Conservation (phyloP, 53 echinoderm and acorn worm species). For the Actinopyga echinites region DNA sequence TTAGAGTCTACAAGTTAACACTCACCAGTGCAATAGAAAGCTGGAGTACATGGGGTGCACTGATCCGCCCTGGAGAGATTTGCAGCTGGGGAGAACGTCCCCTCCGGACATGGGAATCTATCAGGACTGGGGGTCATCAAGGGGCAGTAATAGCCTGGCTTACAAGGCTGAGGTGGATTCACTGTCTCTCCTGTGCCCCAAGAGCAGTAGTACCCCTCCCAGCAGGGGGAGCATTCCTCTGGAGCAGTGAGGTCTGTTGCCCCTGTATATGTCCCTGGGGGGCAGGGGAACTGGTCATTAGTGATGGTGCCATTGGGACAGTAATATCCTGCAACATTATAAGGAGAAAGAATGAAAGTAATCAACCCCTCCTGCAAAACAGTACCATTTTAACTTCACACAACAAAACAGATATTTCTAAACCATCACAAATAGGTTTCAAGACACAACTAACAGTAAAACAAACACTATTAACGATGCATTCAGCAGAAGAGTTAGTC, state of each 20-base stretch:
- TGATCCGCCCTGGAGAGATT: conserved; percentile 77
- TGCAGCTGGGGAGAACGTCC: conserved; percentile 84
- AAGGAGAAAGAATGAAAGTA: not conserved
- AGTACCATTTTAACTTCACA: too few relatives aligned
- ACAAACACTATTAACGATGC: too few relatives aligned
- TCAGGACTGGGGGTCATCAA: conserved; percentile 92
- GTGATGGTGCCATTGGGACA: conserved; percentile 97
- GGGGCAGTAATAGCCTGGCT: conserved; percentile 96
- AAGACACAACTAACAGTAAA: too few relatives aligned
- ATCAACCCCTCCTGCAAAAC: not conserved
- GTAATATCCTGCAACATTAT: conserved; percentile 71
- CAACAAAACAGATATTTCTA: too few relatives aligned
- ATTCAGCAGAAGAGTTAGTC: too few relatives aligned
- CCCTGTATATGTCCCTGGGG: conserved; percentile 86
- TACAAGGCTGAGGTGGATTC: conserved; percentile 92
- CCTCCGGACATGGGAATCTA: conserved; percentile 87
- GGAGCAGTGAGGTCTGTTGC: conserved; percentile 73
- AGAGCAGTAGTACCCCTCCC: conserved; percentile 80
- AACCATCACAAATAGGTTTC: too few relatives aligned
- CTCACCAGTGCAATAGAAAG: conserved; percentile 94
- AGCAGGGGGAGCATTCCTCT: conserved; percentile 83
- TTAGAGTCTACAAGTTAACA: not conserved
- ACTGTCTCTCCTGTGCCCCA: conserved; percentile 97
- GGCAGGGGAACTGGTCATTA: conserved; percentile 91
- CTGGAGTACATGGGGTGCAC: conserved; percentile 76